Conservation (phyloP, 1,140 invertebrate genomes). For the Drosophila nebulosa region DNA sequence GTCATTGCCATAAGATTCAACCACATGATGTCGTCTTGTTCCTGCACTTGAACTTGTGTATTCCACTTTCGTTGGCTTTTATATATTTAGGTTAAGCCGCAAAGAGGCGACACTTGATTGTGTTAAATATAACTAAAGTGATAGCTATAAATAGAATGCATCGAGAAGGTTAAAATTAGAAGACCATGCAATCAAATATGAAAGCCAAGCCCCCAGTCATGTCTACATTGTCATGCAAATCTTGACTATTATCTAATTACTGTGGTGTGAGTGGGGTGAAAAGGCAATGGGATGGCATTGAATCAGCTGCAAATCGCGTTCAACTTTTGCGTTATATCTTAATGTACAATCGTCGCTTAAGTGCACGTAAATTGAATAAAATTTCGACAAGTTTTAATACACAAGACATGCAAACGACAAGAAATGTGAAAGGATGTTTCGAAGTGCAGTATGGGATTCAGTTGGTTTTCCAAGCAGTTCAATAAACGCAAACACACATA, state of each 20-base stretch:
- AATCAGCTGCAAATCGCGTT: conserved; percentile 34
- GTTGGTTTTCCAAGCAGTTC: conserved; percentile 30
- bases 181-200: too few relatives aligned
- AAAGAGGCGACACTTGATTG: conserved; percentile 33
- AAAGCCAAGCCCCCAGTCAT: neutral
- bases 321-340: conserved; percentile 68
- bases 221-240: neutral
- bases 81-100: conserved; percentile 19
- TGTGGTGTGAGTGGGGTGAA: neutral
- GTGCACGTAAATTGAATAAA: conserved; percentile 78
- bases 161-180: conserved; percentile 2
- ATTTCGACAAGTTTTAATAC: conserved; percentile 78
- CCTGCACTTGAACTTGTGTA: conserved; percentile 33
- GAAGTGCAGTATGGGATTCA: too few relatives aligned
- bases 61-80: conserved; percentile 29
- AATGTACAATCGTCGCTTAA: conserved; percentile 77
- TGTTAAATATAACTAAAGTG: conserved; percentile 58
- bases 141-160: conserved; percentile 47
- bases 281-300: neutral
- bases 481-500: conserved; percentile 37
- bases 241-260: conserved; percentile 15
- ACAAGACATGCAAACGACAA: conserved; percentile 58
- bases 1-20: neutral
- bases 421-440: conserved; percentile 10
- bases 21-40: neutral